Evolutionary conservation across 2,888 invertebrate genomes (phyloP), one percentile per base, ranked within the genome.

Genomic region (Acleris laterana): DNA sequence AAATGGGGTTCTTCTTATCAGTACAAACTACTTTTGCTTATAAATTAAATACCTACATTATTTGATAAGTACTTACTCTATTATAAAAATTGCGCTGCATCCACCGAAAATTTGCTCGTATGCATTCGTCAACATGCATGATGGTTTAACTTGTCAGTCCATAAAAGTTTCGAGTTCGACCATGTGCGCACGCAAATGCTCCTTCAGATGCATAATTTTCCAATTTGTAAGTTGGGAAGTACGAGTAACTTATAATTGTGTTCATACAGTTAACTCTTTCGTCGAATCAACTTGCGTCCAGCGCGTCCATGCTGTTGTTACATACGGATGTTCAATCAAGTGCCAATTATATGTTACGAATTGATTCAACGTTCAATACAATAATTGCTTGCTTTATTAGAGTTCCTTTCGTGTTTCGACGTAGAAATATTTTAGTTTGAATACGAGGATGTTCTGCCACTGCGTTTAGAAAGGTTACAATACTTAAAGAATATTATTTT

Each of bases 301-400:
- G 53, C 28, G 44, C 60, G 55, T 57, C 62, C 20, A 55, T 42
- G 63, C 55, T 38, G 32, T 51, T 17, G 32, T 62, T 62, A 62
- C 63, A 60, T 69, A 61, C 69, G 69, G 74, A 68, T 71, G 69
- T 61, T 74, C 72, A 50, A 56, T 65, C 65, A 49, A 44, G 38
- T 63, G 71, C 70, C 69, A 72, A 77, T 71, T 69, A 76, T 59
- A 71, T 71, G 78, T 76, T 73, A 71, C 75, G 67, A 81, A 83
- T 82, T 67, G 76, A 81, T 79, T 78, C 68, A 58, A 51, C 63
- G 63, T 72, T 76, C 71, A 72, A 81, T 79, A 73, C 74, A 76
- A 80, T 76, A 77, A 77, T 77, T 72, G 72, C 68, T 64, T 68
- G 66, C 72, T 74, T 72, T 69, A 70, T 69, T 71, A 49, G 65